phyloP scores from a whole-genome alignment of 2,113 vertebrate species.

The Recurvirostra avosetta region DNA sequence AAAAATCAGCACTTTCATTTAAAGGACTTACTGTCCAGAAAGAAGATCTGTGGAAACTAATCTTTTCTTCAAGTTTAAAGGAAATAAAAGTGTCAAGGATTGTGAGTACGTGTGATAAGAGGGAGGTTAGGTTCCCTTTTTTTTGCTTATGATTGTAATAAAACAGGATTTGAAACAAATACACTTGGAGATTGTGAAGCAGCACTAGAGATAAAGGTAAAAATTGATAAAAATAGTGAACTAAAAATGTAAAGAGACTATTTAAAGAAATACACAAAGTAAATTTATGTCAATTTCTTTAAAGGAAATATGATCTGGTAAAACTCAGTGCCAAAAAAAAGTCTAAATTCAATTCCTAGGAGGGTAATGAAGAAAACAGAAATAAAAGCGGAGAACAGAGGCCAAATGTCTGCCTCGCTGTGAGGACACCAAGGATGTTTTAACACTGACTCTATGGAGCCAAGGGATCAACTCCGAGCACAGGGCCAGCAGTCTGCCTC shows the following conservation, averaged over 20 bases:
- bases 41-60: background rate
- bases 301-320: background rate
- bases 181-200: background rate
- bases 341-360: background rate
- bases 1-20: constrained; percentile 35
- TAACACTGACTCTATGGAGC: background rate
- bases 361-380: background rate
- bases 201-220: background rate
- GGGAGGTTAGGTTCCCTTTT: background rate
- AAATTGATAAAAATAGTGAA: background rate
- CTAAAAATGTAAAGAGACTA: background rate
- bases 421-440: background rate
- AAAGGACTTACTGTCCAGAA: background rate
- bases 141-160: background rate
- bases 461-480: rapidly evolving
- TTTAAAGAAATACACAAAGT: background rate
- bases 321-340: background rate
- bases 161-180: background rate
- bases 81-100: background rate
- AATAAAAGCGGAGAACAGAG: background rate
- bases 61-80: background rate
- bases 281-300: background rate
- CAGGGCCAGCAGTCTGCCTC: background rate
- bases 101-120: background rate
- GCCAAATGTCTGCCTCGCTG: background rate